Percentiles rank a stretch among this genome's conserved stretches.
Evolutionary conservation across 2,113 vertebrate genomes (phyloP).

Genomic region (Chloebia gouldiae): DNA sequence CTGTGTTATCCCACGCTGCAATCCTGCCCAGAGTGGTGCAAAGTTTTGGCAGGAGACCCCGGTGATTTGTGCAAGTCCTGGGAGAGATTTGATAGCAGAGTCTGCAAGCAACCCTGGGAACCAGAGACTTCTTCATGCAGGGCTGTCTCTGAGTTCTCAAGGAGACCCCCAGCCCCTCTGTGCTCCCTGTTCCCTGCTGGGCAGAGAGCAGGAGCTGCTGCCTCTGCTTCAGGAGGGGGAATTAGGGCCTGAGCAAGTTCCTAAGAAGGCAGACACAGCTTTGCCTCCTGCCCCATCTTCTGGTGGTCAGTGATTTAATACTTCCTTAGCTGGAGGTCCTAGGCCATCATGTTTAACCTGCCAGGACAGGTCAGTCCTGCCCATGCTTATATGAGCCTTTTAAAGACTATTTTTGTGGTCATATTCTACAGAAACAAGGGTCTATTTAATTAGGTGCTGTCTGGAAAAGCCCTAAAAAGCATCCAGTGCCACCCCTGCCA

Average conservation of each 20-base stretch:
- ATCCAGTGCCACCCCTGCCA: background rate
- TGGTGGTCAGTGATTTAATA: background rate
- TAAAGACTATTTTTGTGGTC: background rate
- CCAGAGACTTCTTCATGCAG: background rate
- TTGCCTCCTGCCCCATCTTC: background rate
- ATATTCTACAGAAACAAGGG: background rate
- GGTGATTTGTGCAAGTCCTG: background rate
- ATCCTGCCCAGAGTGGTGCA: background rate
- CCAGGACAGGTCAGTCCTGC: background rate
- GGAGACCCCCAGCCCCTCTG: background rate
- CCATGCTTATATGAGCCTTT: background rate
- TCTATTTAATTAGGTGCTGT: background rate
- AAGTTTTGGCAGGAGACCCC: background rate
- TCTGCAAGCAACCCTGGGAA: background rate
- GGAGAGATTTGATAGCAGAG: background rate
- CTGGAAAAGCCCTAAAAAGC: background rate
- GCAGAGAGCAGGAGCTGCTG: background rate
- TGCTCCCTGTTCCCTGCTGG: background rate
- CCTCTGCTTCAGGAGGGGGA: background rate
- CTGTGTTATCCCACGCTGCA: background rate
- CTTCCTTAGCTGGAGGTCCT: background rate
- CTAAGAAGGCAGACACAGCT: background rate
- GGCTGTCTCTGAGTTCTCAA: too few relatives aligned
- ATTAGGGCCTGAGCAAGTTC: accelerated
- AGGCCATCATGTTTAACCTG: background rate